Evolutionary conservation across 23 tunicate genomes (phyloP), one percentile per base, ranked within the genome.

Genomic region (Styela plicata): DNA sequence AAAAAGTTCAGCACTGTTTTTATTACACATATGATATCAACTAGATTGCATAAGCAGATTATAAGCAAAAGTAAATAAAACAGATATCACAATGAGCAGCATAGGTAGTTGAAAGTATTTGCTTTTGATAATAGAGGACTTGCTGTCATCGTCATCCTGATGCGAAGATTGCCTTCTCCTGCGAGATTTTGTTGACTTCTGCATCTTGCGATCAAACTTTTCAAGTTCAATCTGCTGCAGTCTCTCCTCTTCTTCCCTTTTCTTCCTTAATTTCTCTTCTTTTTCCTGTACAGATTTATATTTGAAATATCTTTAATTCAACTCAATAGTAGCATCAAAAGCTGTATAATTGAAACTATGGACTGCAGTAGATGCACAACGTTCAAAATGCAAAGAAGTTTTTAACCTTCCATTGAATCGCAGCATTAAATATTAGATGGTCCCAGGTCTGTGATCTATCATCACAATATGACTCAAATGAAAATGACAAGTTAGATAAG

Each of bases 141-240:
- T 44, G 57, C 57, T 44, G 13, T 44, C 57, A 44, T 44, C 57
- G 13, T 44, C 57, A 13, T 5, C 57, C 13, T 44, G 57, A 44
- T 44, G 10, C 7, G 57, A 44, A 7, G 64, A 64, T 24, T 22
- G 35, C 2, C 64, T 52, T 2, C 74, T 63, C 73, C 75, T 75
- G 53, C 85, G 62, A 20, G 31, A 74, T 23, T 85, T 75, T 2
- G 87, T 63, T 23, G 81, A 66, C 27, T 70, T 69, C 36, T 77
- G 80, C 79, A 86, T 76, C 37, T 64, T 81, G 36, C 97, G 63
- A 53, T 91, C 97, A 70, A 91, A 91, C 34, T 64, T 91, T 63
- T 85, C 87, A 2, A 91, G 53, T 79, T 91, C 97, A 17, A 63
- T 85, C 25, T 69, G 87, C 36, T 86, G 90, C 69, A 64, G 69